Conservation (phyloP, 53 echinoderm and acorn worm genomes). For the Paracentrotus lividus region DNA sequence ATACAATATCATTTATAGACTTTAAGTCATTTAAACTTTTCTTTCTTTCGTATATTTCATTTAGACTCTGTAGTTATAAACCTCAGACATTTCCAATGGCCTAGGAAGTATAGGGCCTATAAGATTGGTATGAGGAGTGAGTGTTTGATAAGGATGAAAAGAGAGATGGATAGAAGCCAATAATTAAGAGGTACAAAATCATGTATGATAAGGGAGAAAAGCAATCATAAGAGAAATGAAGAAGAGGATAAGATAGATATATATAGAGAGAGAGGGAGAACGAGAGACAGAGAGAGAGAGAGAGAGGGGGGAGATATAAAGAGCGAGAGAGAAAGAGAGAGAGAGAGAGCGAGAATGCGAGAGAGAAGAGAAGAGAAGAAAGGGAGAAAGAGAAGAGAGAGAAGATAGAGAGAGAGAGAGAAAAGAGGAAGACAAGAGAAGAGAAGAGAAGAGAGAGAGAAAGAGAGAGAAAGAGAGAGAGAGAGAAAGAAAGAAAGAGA, state of each 20-base stretch:
- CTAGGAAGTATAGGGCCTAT: background rate
- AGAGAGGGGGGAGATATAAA: background rate
- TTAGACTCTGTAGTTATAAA: background rate
- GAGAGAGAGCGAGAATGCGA: background rate
- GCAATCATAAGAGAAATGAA: background rate
- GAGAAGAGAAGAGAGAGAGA: background rate
- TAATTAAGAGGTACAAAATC: background rate
- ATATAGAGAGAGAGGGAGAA: background rate
- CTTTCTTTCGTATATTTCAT: background rate
- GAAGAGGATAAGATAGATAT: background rate
- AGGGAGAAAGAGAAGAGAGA: background rate
- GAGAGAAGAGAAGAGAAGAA: slow-evolving; percentile 8
- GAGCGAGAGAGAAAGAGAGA: slow-evolving; percentile 16
- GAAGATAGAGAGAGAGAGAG: too few relatives aligned
- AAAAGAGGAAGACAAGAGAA: background rate
- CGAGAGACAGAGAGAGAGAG: background rate
- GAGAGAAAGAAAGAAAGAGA: slow-evolving; percentile 6
- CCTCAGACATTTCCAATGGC: too few relatives aligned
- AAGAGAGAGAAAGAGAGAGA: background rate
- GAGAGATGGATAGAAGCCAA: background rate
- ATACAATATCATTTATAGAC: background rate
- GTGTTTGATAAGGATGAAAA: background rate
- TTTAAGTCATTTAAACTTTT: background rate
- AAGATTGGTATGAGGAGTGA: background rate
- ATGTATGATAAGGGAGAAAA: background rate